These are phyloP conservation scores for Drosophila ezoana DNA, from an alignment of 2,888 invertebrate genomes.

Conservation along the genomic window DNA sequence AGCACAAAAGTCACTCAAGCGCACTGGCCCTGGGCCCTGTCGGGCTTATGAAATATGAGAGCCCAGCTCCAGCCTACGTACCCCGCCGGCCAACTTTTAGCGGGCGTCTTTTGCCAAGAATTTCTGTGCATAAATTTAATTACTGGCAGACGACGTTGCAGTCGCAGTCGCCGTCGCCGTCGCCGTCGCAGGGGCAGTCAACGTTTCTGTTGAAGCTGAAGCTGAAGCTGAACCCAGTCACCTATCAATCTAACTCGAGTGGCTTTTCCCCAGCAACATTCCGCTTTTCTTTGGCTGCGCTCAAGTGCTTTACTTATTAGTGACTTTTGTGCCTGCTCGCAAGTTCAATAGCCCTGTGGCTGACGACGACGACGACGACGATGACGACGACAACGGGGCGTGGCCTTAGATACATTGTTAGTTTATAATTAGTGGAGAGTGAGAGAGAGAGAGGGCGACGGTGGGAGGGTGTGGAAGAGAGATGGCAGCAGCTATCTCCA, in stretches of 20 bases:
- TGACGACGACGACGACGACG: background rate
- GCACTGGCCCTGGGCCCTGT: constrained; percentile 48
- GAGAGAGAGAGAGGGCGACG: constrained; percentile 1
- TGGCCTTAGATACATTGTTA: constrained; percentile 65
- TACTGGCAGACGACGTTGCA: constrained; percentile 60
- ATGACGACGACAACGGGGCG: constrained; percentile 30
- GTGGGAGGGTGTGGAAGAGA: constrained; percentile 1
- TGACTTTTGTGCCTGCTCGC: constrained; percentile 67
- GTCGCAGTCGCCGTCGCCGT: constrained; percentile 17
- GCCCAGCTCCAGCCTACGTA: constrained; percentile 12
- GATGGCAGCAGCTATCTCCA: constrained; percentile 15
- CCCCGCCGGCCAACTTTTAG: background rate
- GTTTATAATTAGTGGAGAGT: constrained; percentile 73
- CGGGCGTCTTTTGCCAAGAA: constrained; percentile 70
- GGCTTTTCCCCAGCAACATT: constrained; percentile 60
- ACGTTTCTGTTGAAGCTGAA: constrained; percentile 43
- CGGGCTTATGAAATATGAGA: constrained; percentile 78
- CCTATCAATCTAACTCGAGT: constrained; percentile 83
- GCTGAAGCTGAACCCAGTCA: constrained; percentile 78
- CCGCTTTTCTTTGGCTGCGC: constrained; percentile 67
- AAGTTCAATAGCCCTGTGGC: constrained; percentile 73
- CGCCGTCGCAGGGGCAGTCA: constrained; percentile 34
- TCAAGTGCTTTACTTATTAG: constrained; percentile 83
- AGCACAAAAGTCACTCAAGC: constrained; percentile 80
- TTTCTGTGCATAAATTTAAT: constrained; percentile 81